phyloP scores from a whole-genome alignment of 2,797 vertebrate genomes.

The Psittacula derbiana region DNA sequence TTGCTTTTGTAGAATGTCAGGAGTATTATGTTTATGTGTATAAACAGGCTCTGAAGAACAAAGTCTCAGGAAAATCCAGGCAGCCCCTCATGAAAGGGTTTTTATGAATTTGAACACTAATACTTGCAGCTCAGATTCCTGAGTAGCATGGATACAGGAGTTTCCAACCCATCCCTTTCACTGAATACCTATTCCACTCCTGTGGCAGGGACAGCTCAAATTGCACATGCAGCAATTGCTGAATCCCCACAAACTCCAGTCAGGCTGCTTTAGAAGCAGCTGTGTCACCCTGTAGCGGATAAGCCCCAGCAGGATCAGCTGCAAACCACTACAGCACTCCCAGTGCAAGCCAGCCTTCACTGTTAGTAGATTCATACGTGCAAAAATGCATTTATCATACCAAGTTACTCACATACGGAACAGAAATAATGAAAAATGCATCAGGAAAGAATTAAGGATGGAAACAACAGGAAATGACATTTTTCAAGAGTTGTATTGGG shows the following conservation, averaged over 20 bases:
- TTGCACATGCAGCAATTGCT: not conserved
- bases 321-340: not conserved
- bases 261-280: not conserved
- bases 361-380: accelerated
- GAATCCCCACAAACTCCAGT: not conserved
- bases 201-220: not conserved
- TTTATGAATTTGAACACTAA: not conserved
- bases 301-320: not conserved
- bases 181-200: not conserved
- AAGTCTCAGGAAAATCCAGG: constrained; percentile 21
- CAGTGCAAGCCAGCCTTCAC: not conserved
- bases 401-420: accelerated
- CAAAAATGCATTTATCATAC: not conserved
- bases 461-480: not conserved
- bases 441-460: not conserved
- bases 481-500: not conserved
- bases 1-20: constrained; percentile 59
- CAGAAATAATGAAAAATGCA: not conserved
- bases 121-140: not conserved
- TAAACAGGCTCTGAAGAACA: constrained; percentile 57
- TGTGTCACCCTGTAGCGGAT: accelerated
- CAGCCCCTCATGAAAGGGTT: not conserved
- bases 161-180: not conserved
- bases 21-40: constrained; percentile 52
- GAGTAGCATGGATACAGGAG: not conserved